Base-by-base conservation (phyloP, 2,888 invertebrate species). In the Sphaerophoria rueppellii region DNA sequence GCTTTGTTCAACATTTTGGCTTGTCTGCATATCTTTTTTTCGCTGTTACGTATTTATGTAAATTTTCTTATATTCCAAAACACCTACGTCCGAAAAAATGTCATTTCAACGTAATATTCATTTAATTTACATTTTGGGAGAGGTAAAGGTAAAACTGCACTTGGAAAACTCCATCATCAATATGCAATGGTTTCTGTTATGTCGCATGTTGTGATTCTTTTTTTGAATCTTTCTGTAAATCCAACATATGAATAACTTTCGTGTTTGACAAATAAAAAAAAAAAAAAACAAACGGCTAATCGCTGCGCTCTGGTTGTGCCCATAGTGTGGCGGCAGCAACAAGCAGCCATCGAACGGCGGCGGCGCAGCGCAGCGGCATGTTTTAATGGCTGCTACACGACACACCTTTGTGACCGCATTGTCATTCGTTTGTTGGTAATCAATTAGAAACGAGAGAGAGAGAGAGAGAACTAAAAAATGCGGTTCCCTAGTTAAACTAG, bases 331-430 rank as follows among this genome's bases (percentile, higher is more conserved):
- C 76, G 73, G 79, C 80, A 67, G 24, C 24, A 24, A 24, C 24
- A 24, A 24, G 24, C 24, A 24, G 24, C 24, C 24, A 24, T 24
- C 24, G 24, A 24, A 24, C 24, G 24, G 24, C 24, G 24, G 24
- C 24, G 40, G 43, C 52, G 37, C 24, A 24, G 24, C 24, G 24
- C 24, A 24, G 69, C 46, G 77, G 77, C 72, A 77, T 77, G 72
- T 73, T 72, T 71, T 72, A 67, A 80, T 76, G 65, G 55, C 75
- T 76, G 72, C 80, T 76, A 81, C 76, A 74, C 81, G 85, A 85
- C 85, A 85, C 85, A 85, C 85, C 85, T 85, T 81, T 85, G 81
- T 85, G 85, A 77, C 85, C 85, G 85, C 81, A 85, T 85, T 85
- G 85, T 85, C 85, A 81, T 85, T 85, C 76, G 85, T 81, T 85